Evolutionary conservation across 1,140 invertebrate genomes (phyloP).

Genomic region (Drosophila triauraria): DNA sequence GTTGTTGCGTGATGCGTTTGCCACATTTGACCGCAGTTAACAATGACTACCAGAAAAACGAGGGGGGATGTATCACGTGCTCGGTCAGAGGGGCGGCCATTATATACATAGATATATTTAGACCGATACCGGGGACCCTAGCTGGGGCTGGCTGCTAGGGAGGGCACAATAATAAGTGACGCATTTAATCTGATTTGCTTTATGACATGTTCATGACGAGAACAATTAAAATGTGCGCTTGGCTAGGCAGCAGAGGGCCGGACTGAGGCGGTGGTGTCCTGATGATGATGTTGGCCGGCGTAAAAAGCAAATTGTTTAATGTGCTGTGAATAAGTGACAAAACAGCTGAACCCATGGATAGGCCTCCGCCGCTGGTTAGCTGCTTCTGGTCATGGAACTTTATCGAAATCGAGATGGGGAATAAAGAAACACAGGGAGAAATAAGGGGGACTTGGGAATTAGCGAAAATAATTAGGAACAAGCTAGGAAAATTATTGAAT

Average conservation of each 20-base stretch:
- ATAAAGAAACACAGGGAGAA: slow-evolving; percentile 2
- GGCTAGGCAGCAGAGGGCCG: slow-evolving; percentile 70
- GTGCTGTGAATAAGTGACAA: slow-evolving; percentile 83
- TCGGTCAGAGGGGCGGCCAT: slow-evolving; percentile 14
- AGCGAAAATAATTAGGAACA: background rate
- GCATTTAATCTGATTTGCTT: slow-evolving; percentile 84
- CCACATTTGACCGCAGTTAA: slow-evolving; percentile 81
- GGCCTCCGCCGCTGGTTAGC: slow-evolving; percentile 16
- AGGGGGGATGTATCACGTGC: slow-evolving; percentile 18
- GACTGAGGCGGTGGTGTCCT: slow-evolving; percentile 15
- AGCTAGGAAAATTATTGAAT: too few relatives aligned
- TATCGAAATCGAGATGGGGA: slow-evolving; percentile 48
- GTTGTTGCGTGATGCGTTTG: slow-evolving; percentile 61
- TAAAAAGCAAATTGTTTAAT: slow-evolving; percentile 84
- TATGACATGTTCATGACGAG: slow-evolving; percentile 83
- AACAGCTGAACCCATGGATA: slow-evolving; percentile 71
- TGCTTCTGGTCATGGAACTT: slow-evolving; percentile 62
- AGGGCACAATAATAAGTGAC: slow-evolving; percentile 80
- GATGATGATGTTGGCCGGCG: slow-evolving; percentile 70
- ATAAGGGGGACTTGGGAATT: background rate
- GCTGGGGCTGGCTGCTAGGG: slow-evolving; percentile 12
- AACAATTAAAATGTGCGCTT: slow-evolving; percentile 83
- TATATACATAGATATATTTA: slow-evolving; percentile 24
- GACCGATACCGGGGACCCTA: slow-evolving; percentile 38
- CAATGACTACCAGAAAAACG: slow-evolving; percentile 29